These are phyloP conservation scores for Orthosia gracilis DNA, from an alignment of 2,888 invertebrate species.

Conservation along the genomic window DNA sequence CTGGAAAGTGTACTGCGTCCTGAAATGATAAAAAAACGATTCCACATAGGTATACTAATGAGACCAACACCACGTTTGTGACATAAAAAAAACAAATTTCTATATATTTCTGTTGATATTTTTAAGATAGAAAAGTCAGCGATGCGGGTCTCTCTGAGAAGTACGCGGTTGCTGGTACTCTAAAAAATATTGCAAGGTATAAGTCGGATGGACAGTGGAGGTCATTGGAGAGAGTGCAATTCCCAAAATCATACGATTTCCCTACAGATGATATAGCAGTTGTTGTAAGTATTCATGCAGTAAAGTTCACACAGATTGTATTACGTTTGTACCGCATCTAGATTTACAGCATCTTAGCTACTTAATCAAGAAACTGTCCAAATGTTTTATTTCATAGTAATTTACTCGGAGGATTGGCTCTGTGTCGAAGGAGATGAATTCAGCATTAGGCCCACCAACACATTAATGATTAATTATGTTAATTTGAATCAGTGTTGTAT, in stretches of 20 bases:
- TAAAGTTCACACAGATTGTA: neutral
- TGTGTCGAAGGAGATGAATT: too few relatives aligned
- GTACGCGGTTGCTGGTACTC: slow-evolving; percentile 77
- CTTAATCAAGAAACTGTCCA: too few relatives aligned
- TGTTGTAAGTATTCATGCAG: slow-evolving; percentile 69
- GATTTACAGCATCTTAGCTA: neutral
- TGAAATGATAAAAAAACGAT: too few relatives aligned
- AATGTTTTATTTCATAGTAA: too few relatives aligned
- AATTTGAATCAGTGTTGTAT: too few relatives aligned
- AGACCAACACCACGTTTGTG: neutral
- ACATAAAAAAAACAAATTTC: neutral
- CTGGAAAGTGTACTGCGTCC: too few relatives aligned
- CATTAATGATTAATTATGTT: too few relatives aligned
- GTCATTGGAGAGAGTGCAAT: slow-evolving; percentile 61
- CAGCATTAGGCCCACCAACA: too few relatives aligned
- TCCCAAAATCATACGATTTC: slow-evolving; percentile 73
- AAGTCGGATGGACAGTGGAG: slow-evolving; percentile 78
- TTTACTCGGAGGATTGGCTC: too few relatives aligned
- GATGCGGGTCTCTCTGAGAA: neutral
- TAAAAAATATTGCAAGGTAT: slow-evolving; percentile 65
- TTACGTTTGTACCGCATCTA: neutral
- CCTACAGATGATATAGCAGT: slow-evolving; percentile 78
- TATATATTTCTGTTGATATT: neutral
- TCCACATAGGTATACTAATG: too few relatives aligned
- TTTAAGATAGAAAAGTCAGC: slow-evolving; percentile 20